A percentile compares a stretch with the other conserved stretches of the same genome.
Evolutionary conservation across 2,113 vertebrate species (phyloP).

Genomic region (Sylvietta virens): DNA sequence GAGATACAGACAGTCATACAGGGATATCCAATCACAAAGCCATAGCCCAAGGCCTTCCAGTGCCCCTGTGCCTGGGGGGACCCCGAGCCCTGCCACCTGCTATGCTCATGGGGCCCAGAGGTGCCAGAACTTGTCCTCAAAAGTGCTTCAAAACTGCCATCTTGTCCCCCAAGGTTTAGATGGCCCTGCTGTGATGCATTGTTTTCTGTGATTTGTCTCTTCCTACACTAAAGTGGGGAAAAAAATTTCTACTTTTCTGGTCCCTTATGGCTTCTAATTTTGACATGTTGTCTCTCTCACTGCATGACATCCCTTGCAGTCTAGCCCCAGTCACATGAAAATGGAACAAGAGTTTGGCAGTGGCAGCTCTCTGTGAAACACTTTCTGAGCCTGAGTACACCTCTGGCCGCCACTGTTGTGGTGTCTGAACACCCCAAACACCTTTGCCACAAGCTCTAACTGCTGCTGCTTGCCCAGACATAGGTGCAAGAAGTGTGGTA

Average conservation of each 20-base stretch:
- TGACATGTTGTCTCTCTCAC: background rate
- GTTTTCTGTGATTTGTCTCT: background rate
- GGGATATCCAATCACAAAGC: background rate
- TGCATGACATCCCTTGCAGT: background rate
- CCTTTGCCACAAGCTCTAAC: background rate
- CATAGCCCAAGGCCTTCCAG: background rate
- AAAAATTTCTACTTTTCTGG: background rate
- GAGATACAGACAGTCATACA: background rate
- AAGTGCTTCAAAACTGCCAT: background rate
- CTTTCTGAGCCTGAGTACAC: background rate
- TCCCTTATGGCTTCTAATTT: background rate
- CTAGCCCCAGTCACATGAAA: background rate
- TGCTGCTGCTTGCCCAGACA: background rate
- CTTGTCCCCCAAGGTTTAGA: background rate
- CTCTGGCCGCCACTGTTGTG: background rate
- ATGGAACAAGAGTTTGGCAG: background rate
- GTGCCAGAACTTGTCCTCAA: background rate
- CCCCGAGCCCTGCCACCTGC: accelerated
- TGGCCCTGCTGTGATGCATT: background rate
- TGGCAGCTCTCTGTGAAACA: background rate
- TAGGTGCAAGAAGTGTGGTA: background rate
- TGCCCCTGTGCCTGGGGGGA: background rate
- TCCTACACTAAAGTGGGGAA: background rate
- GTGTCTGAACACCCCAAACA: background rate
- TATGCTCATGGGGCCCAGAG: background rate